Percentiles rank a stretch among this genome's conserved stretches.
Evolutionary conservation across 1,140 invertebrate species (phyloP).

Genomic region (Saccostrea cuccullata): DNA sequence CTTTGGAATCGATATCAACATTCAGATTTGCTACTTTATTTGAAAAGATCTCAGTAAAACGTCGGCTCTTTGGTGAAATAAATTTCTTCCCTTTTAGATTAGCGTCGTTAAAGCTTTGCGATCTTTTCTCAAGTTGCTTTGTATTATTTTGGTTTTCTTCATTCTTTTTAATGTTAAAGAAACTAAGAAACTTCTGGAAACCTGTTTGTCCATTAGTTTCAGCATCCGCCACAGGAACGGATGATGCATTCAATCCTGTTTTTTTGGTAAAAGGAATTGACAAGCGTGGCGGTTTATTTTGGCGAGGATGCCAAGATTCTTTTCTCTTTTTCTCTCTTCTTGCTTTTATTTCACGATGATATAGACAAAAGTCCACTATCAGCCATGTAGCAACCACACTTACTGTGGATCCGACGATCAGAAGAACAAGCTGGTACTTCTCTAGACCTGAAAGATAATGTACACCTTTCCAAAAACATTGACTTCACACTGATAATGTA

Average conservation of each 20-base stretch:
- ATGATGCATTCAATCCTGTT: not conserved
- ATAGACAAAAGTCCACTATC: not conserved
- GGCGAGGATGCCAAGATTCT: not conserved
- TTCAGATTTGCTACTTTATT: conserved; percentile 6
- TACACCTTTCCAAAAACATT: too few species aligned
- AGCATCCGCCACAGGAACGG: not conserved
- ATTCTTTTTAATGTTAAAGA: not conserved
- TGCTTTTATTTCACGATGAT: not conserved
- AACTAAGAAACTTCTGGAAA: not conserved
- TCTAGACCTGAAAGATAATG: not conserved
- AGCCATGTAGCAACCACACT: not conserved
- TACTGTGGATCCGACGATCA: not conserved
- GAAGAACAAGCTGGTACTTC: not conserved
- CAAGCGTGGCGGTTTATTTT: not conserved
- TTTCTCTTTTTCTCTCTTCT: not conserved
- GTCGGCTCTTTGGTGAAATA: not conserved
- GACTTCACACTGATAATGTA: too few species aligned
- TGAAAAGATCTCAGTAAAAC: conserved; percentile 7
- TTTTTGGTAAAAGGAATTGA: not conserved
- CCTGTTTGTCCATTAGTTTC: not conserved
- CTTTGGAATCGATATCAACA: not conserved
- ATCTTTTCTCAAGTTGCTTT: not conserved
- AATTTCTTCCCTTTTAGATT: not conserved
- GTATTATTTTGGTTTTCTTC: not conserved
- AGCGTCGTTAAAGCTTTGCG: not conserved